Evolutionary conservation across 2,888 invertebrate genomes (phyloP).

Genomic region (Pachliopta kotzebuea): DNA sequence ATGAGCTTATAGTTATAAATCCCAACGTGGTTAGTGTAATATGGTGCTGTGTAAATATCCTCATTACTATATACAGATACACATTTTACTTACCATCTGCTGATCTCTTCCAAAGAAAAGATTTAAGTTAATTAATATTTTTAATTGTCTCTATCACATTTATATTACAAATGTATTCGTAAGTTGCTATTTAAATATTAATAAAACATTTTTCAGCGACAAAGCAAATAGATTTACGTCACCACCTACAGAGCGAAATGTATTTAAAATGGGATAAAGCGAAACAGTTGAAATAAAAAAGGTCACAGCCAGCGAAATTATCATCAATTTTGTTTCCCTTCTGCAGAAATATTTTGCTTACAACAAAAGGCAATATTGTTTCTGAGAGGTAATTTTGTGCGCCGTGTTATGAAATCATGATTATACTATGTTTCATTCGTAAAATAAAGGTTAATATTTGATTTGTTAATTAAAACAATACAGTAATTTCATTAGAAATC

Average conservation of each 20-base stretch:
- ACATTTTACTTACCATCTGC: no score
- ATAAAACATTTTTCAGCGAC: neutral
- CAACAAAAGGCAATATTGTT: constrained; percentile 26
- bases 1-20: no score
- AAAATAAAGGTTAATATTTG: constrained; percentile 4
- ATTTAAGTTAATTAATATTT: no score
- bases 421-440: constrained; percentile 7
- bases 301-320: constrained; percentile 13
- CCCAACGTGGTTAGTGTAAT: no score
- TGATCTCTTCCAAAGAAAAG: no score
- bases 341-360: constrained; percentile 30
- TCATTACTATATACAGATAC: no score
- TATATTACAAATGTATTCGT: neutral
- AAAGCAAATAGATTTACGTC: constrained; percentile 1
- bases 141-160: neutral
- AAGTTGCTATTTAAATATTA: neutral
- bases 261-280: constrained; percentile 8
- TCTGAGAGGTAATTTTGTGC: constrained; percentile 14
- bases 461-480: neutral
- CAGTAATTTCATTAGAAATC: no score
- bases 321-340: constrained; percentile 27
- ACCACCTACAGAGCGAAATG: neutral
- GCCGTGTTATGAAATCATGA: constrained; percentile 18
- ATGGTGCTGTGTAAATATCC: no score
- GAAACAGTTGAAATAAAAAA: constrained; percentile 3